These are phyloP conservation scores for Rhamphomyia laevipes DNA, from an alignment of 2,888 invertebrate species.

Conservation along the genomic window DNA sequence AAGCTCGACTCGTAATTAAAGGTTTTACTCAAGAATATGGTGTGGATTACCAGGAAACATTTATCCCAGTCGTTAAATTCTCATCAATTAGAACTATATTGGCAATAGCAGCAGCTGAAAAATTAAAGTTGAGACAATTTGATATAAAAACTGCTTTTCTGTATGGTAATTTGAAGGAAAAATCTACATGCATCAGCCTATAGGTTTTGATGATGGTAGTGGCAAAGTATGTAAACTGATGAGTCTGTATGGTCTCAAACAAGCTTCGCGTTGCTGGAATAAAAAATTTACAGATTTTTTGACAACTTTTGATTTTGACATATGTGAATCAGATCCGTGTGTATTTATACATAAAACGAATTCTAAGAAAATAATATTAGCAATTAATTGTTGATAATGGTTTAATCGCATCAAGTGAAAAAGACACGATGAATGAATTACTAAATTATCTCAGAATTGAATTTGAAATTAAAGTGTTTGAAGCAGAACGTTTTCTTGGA, in stretches of 20 bases:
- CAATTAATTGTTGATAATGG: constrained; percentile 9
- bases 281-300: constrained; percentile 13
- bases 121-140: constrained; percentile 3
- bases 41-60: too few species aligned
- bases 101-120: constrained; percentile 1
- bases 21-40: too few species aligned
- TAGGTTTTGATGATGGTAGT: constrained; percentile 5
- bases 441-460: constrained; percentile 1
- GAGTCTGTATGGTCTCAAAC: constrained; percentile 12
- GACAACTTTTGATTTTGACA: constrained; percentile 10
- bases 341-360: constrained; percentile 8
- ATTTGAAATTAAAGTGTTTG: constrained; percentile 3
- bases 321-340: constrained; percentile 16
- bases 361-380: constrained; percentile 8
- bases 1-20: too few species aligned
- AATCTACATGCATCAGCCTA: constrained; percentile 1
- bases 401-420: too few species aligned
- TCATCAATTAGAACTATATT: constrained; percentile 6
- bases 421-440: constrained; percentile 6
- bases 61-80: constrained; percentile 7
- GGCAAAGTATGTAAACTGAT: constrained; percentile 10
- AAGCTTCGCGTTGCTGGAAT: constrained; percentile 13
- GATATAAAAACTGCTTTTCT: constrained; percentile 4
- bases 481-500: constrained; percentile 1
- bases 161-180: constrained; percentile 2